Percentiles rank a stretch among this genome's conserved stretches.
Evolutionary conservation across 2,888 invertebrate species (phyloP).

Genomic region (Lasioglossum zephyrum): DNA sequence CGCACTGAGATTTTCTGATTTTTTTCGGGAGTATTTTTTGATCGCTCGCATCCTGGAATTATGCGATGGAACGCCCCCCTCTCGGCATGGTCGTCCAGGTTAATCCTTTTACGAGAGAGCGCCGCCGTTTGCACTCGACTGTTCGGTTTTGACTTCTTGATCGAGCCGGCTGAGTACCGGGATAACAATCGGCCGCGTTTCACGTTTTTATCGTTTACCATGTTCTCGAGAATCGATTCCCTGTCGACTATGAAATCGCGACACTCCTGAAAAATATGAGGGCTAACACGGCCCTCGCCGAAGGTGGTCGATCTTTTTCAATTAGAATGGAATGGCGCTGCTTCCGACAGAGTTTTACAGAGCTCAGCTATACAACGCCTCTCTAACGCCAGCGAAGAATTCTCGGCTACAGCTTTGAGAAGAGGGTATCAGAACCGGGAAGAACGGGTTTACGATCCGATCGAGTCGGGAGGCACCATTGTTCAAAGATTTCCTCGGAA

Average conservation of each 20-base stretch:
- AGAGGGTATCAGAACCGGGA: not conserved
- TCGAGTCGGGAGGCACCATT: not conserved
- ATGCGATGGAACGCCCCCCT: not conserved
- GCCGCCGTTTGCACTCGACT: not conserved
- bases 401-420: not conserved
- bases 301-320: not conserved
- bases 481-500: not conserved
- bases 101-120: conserved; percentile 5
- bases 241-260: not conserved
- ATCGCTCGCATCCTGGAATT: not conserved
- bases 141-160: not conserved
- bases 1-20: not conserved
- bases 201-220: not conserved
- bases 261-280: not conserved
- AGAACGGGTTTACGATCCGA: not conserved
- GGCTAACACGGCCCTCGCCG: not conserved
- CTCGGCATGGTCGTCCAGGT: not conserved
- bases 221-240: not conserved
- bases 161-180: not conserved
- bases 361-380: not conserved
- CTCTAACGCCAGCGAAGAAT: not conserved
- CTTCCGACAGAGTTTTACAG: not conserved
- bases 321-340: not conserved
- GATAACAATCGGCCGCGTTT: not conserved
- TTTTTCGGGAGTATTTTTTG: not conserved